Evolutionary conservation across 2,888 invertebrate species (phyloP).

Genomic region (Drosophila austrosaltans): DNA sequence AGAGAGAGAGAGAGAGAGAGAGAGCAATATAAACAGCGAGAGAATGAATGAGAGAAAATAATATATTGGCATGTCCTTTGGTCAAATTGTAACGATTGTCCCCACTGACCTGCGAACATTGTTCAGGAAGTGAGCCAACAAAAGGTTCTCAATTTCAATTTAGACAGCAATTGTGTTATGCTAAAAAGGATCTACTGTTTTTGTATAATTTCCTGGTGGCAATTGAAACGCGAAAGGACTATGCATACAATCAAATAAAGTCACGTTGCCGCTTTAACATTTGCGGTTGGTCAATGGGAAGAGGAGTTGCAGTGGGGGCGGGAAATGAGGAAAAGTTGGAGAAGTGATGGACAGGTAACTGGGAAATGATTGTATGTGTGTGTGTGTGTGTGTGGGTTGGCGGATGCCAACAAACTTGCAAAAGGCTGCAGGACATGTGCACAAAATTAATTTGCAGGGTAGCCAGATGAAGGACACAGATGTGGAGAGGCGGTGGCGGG

Average conservation of each 20-base stretch:
- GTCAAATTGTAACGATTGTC: conserved; percentile 18
- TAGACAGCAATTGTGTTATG: conserved; percentile 62
- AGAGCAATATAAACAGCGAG: neutral
- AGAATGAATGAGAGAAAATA: neutral
- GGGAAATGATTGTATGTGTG: conserved; percentile 8
- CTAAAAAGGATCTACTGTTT: conserved; percentile 68
- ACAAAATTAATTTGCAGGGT: conserved; percentile 74
- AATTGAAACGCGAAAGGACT: conserved; percentile 28
- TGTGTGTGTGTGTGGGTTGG: neutral
- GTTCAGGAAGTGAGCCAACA: conserved; percentile 16
- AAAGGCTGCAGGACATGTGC: conserved; percentile 75
- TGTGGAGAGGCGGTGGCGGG: neutral
- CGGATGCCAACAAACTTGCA: conserved; percentile 55
- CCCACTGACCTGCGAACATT: neutral
- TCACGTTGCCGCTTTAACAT: conserved; percentile 76
- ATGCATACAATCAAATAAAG: conserved; percentile 72
- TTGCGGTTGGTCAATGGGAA: conserved; percentile 65
- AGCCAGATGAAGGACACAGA: conserved; percentile 34
- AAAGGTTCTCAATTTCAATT: conserved; percentile 66
- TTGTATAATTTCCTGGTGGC: conserved; percentile 62
- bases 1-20: neutral
- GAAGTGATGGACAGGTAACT: conserved; percentile 44
- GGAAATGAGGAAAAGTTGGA: conserved; percentile 1
- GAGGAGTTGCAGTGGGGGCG: conserved; percentile 10
- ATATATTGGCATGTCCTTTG: conserved; percentile 11